These are phyloP conservation scores for Salvelinus fontinalis DNA, from an alignment of 2,113 vertebrate genomes.

Conservation along the genomic window DNA sequence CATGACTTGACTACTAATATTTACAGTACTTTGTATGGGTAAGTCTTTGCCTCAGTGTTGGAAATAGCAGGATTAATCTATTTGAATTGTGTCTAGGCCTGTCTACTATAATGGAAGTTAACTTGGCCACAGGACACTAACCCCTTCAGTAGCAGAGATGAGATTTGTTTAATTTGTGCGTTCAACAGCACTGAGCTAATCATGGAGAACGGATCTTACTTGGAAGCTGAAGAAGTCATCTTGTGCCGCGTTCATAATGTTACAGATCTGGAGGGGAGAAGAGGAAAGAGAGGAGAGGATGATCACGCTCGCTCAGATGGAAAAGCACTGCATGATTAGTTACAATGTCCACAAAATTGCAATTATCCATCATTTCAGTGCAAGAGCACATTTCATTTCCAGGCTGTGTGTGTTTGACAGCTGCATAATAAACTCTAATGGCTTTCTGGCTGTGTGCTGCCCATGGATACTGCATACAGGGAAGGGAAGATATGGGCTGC, in stretches of 20 bases:
- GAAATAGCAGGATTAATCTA: background rate
- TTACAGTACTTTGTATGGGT: no score
- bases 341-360: constrained; percentile 49
- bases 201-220: constrained; percentile 35
- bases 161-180: background rate
- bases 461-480: background rate
- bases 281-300: constrained; percentile 17
- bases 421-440: constrained; percentile 56
- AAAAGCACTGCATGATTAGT: constrained; percentile 53
- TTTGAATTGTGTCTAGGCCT: background rate
- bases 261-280: constrained; percentile 57
- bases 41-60: background rate
- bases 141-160: no score
- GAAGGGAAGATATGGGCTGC: background rate
- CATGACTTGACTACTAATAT: no score
- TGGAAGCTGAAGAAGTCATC: constrained; percentile 63
- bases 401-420: constrained; percentile 48
- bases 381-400: constrained; percentile 53
- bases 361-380: constrained; percentile 53
- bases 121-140: no score
- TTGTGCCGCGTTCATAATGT: constrained; percentile 63
- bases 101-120: no score
- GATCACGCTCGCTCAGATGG: constrained; percentile 29
- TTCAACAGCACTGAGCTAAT: background rate
- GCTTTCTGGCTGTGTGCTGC: constrained; percentile 40